A percentile compares a stretch with the other conserved stretches of the same genome.
Conservation (phyloP, 2,888 invertebrate species). For the Macaria liturata region DNA sequence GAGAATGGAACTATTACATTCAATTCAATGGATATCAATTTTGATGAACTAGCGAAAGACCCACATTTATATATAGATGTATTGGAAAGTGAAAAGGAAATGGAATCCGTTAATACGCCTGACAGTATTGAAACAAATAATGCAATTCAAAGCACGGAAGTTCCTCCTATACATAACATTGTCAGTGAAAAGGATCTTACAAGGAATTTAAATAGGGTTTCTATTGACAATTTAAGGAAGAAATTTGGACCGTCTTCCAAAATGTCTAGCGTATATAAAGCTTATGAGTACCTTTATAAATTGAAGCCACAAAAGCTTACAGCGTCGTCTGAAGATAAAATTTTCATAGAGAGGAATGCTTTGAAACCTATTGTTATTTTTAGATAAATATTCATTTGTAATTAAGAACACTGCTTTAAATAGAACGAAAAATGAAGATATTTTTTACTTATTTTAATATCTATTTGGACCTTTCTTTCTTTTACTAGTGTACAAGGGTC, state of each 20-base stretch:
- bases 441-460: too few relatives aligned
- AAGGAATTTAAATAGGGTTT: conserved; percentile 25
- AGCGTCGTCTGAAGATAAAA: too few relatives aligned
- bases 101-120: too few relatives aligned
- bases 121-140: background rate
- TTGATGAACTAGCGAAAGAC: background rate
- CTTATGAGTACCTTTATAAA: background rate
- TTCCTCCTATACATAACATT: conserved; percentile 29
- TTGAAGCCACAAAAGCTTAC: background rate
- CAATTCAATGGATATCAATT: background rate
- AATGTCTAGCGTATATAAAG: conserved; percentile 2
- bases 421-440: too few relatives aligned
- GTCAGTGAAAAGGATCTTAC: conserved; percentile 8
- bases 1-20: background rate
- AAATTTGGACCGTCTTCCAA: background rate
- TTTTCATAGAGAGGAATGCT: too few relatives aligned
- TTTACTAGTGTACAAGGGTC: too few relatives aligned
- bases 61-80: too few relatives aligned
- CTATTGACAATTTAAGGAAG: conserved; percentile 7
- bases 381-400: too few relatives aligned
- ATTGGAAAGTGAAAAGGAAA: too few relatives aligned
- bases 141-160: conserved; percentile 28
- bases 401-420: too few relatives aligned
- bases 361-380: too few relatives aligned
- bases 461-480: too few relatives aligned